A percentile compares a stretch with the other conserved stretches of the same genome.
Conservation (phyloP, 1,140 invertebrate genomes). For the Drosophila erecta region DNA sequence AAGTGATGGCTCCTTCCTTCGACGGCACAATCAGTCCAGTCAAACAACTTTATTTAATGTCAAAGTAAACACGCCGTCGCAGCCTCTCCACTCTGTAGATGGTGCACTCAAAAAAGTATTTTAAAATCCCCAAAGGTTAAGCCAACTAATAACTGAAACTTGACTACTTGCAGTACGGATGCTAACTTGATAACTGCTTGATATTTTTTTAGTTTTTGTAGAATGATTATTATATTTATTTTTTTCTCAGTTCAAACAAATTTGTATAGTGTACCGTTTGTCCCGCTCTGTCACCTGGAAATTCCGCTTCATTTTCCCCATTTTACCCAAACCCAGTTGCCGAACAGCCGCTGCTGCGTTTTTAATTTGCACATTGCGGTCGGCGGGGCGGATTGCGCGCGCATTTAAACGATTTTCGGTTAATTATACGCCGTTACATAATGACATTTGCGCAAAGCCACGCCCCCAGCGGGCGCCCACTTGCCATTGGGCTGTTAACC, state of each 20-base stretch:
- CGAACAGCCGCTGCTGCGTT: constrained; percentile 38
- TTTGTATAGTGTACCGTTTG: constrained; percentile 1
- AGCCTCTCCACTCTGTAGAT: constrained; percentile 7
- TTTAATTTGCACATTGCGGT: constrained; percentile 75
- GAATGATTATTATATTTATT: background rate
- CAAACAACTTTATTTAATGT: constrained; percentile 83
- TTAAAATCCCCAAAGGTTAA: too few species aligned
- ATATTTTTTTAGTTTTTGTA: too few species aligned
- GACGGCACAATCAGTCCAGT: constrained; percentile 58
- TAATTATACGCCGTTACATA: constrained; percentile 77
- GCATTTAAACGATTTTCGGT: constrained; percentile 78
- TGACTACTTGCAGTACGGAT: too few species aligned
- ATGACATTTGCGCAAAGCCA: constrained; percentile 66
- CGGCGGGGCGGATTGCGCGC: constrained; percentile 28
- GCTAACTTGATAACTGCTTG: too few species aligned
- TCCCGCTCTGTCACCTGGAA: constrained; percentile 36
- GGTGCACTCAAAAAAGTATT: constrained; percentile 11
- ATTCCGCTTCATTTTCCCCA: constrained; percentile 33
- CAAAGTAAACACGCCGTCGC: constrained; percentile 67
- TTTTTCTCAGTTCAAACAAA: background rate
- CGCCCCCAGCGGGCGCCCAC: constrained; percentile 13
- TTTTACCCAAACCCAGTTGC: constrained; percentile 3
- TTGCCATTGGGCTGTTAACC: constrained; percentile 39
- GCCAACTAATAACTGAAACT: too few species aligned
- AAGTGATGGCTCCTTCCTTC: constrained; percentile 15